Conservation (phyloP, 30 jellyfish, hydroid and myxozoan species). For the Pelagia noctiluca region DNA sequence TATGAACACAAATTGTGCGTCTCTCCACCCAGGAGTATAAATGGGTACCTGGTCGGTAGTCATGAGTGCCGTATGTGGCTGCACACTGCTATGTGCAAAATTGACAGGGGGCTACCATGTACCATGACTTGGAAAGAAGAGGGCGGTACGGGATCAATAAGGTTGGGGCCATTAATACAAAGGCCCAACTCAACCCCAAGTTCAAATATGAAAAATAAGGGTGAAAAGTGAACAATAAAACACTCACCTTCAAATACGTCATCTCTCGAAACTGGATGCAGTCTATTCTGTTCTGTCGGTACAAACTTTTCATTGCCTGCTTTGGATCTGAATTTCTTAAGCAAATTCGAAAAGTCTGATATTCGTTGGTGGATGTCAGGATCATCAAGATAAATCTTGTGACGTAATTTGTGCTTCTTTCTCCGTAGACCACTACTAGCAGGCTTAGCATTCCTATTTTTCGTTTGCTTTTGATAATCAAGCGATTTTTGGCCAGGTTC, state of each 20-base stretch:
- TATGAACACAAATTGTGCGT: no score
- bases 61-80: no score
- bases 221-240: not conserved
- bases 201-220: not conserved
- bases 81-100: no score
- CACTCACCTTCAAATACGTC: conserved; percentile 57
- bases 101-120: no score
- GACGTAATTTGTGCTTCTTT: conserved; percentile 60
- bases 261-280: conserved; percentile 63
- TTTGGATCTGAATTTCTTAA: conserved; percentile 54
- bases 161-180: no score
- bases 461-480: no score
- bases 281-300: conserved; percentile 44
- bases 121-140: no score
- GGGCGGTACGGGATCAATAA: no score
- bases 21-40: no score
- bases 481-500: no score
- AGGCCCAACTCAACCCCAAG: no score
- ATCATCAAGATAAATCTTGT: conserved; percentile 84
- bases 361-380: conserved; percentile 92
- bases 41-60: no score
- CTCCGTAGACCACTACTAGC: conserved; percentile 5
- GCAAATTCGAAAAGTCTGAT: conserved; percentile 68
- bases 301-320: conserved; percentile 57
- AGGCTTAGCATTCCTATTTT: conserved; percentile 7